Evolutionary conservation across 1,140 invertebrate species (phyloP), one percentile per base, ranked within the genome.

Genomic region (Rhyacophila brunnea): DNA sequence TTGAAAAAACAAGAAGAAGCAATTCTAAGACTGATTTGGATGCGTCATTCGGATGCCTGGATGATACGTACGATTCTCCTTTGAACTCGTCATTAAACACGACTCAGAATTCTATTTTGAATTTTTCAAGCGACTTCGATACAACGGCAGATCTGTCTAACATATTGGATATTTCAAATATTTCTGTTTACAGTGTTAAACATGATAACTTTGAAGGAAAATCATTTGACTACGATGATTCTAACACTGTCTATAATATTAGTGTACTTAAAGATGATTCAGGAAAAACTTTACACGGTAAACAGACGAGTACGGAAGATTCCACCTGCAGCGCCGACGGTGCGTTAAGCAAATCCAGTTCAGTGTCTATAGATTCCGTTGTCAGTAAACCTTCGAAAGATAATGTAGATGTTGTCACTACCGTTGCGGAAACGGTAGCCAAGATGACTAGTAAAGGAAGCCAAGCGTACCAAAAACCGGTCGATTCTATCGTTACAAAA

Each of bases 81-180:
- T 20, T 58, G 13, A 52, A 58, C 35, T 50, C 56, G 32, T 53
- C 50, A 9, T 23, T 59, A 19, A 51, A 59, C 35, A 55, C 57
- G 0, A 54, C 61, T 5, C 49, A 64, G 35, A 60, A 49, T 42
- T 64, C 61, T 1, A 32, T 55, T 32, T 20, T 51, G 20, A 53
- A 59, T 32, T n/a, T 59, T 3, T 59, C 49, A 4, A 60, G 52
- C 43, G 54, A 55, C 36, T 36, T 55, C 19, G 44, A 58, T 38
- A 46, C 48, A 11, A 62, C 54, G 7, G 44, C 58, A 1, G 51
- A 60, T 42, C 13, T 49, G 2, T 57, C 52, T 1, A 49, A 35
- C 19, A 35, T 50, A 28, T 47, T 48, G 20, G 42, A 57, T 17
- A 35, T 52, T 20, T 57, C 60, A 7, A 40, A 62, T 15, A 38